Evolutionary conservation across 92 coral and sea anemone species (phyloP), one percentile per base, ranked within the genome.

Genomic region (Micromussa lordhowensis): DNA sequence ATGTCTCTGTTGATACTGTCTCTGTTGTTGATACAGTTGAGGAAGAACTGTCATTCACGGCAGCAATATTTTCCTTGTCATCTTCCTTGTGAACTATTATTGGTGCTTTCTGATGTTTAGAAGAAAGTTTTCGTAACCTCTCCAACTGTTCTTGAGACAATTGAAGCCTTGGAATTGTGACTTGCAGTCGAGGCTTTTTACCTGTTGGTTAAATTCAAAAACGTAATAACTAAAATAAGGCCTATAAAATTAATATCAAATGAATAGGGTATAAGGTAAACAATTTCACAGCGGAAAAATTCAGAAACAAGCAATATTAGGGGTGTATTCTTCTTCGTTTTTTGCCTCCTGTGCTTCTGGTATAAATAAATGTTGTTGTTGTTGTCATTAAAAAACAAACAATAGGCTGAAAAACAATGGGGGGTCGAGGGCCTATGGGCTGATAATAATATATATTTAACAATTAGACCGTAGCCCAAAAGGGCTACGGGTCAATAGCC

Each of bases 101-200:
- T 12, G 80, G 14, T 84, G 36, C 53, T n/a, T 3, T 34, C 24
- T 58, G 36, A 16, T 17, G 57, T 38, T 74, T 84, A 1, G 40
- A n/a, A 54, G 88, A 73, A 1, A 5, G 15, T 24, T 55, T 84
- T 58, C 26, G 70, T 31, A 84, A 35, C 24, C 34, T 54, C 72
- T 57, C 4, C 44, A 84, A 38, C 73, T 73, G 73, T 13, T 84
- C 17, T 35, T 74, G 24, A 12, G 88, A 48, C 35, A 83, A 48
- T 51, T 57, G 15, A 17, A 55, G 36, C 57, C 48, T 84, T 0
- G 88, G 29, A 61, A 84, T 36, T 32, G 8, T 59, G 66, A 84
- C 58, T 84, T 73, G 72, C 1, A 84, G 21, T 3, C 73, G 71
- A 14, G 73, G 32, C 57, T 35, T 84, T 76, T 84, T 84, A 14